Evolutionary conservation across 2,113 vertebrate species (phyloP), one percentile per base, ranked within the genome.

Genomic region (Silurus meridionalis): DNA sequence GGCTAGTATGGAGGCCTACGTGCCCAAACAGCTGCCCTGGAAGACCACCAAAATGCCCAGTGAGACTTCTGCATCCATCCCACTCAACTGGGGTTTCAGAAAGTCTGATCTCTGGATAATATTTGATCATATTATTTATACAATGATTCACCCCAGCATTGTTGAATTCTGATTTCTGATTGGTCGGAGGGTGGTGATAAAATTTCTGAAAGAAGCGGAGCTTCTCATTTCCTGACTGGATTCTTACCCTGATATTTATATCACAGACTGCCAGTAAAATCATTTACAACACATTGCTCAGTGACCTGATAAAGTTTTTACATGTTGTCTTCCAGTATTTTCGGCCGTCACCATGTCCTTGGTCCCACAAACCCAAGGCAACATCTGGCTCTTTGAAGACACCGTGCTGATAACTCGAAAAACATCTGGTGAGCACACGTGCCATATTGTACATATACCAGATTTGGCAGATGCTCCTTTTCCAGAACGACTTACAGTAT

Each of bases 331-430:
- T 86, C 75, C 96, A 99, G 98, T 99, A 91, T 98, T 97, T 89
- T 98, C 97, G 0, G 96, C 96, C 0, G 95, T 99, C 89, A 99
- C 96, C 0, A 90, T 99, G 91, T 96, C 96, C 3, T 93, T 99
- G 93, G 96, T 96, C 55, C 97, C 97, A 85, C 97, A 98, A 95
- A 97, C 93, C 88, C 97, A 97, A 95, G 98, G 97, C 50, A 98
- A 98, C 93, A 94, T 99, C 90, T 99, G 97, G 97, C 94, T 99
- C 28, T 99, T 97, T 92, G 97, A 99, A 89, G 97, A 99, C 91
- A 96, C 95, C 0, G 93, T 99, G 87, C 93, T 99, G 93, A 96
- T 99, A 91, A 96, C 96, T 78, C 94, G 96, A 88, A 98, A 97
- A 92, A 86, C 96, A 86, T 96, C 96, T 90, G 97, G 98, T 98